phyloP scores from a whole-genome alignment of 2,888 invertebrate species.

The Ypsolopha sequella region DNA sequence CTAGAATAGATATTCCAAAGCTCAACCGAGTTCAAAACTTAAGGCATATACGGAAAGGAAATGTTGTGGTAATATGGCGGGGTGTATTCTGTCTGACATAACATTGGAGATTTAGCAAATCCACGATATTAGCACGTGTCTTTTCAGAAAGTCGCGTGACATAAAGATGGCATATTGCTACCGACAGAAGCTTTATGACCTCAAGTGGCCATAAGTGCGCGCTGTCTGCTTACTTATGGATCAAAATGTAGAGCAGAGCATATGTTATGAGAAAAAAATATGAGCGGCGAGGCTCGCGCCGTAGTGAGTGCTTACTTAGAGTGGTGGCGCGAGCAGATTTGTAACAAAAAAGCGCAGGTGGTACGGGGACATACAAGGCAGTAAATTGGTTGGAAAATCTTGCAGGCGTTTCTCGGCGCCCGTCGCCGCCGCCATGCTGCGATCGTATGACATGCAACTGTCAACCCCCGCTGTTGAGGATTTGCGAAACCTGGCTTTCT shows the following conservation, averaged over 20 bases:
- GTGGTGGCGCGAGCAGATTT: constrained; percentile 24
- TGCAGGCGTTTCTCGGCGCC: constrained; percentile 9
- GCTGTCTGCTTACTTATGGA: constrained; percentile 23
- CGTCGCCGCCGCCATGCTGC: constrained; percentile 9
- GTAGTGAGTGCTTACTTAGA: constrained; percentile 31
- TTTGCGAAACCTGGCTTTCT: neutral
- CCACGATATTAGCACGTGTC: constrained; percentile 32
- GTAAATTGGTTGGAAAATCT: constrained; percentile 47
- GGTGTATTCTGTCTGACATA: constrained; percentile 29
- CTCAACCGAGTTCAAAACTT: constrained; percentile 64
- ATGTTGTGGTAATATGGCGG: constrained; percentile 38
- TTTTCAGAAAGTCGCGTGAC: neutral
- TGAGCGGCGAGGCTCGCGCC: constrained; percentile 32
- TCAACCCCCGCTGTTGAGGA: constrained; percentile 31
- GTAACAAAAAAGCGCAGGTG: constrained; percentile 42
- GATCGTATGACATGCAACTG: constrained; percentile 39
- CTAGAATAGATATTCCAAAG: constrained; percentile 60
- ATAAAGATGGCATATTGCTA: constrained; percentile 23
- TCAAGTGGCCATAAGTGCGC: constrained; percentile 29
- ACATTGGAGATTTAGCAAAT: constrained; percentile 26
- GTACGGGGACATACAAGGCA: constrained; percentile 19
- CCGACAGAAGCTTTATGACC: constrained; percentile 15
- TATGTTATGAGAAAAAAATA: constrained; percentile 31
- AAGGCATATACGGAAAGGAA: constrained; percentile 37
- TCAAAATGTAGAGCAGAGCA: constrained; percentile 17